Base-by-base conservation (phyloP, 2,888 invertebrate genomes). In the Agrochola macilenta region DNA sequence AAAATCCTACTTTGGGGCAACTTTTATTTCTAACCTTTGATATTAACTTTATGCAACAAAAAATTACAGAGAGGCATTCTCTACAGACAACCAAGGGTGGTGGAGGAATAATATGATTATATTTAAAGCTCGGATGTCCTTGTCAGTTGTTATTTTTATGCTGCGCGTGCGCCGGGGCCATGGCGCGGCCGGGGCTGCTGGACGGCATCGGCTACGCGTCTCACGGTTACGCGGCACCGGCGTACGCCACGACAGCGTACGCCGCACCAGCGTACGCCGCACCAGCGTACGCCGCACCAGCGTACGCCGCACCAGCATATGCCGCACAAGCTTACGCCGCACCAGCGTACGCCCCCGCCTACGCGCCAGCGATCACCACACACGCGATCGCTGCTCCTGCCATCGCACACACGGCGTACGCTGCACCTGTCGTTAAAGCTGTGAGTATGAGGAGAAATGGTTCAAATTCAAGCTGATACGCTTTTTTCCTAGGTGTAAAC, bases 111-210 rank as follows among this genome's bases (percentile, higher is more conserved):
- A 35, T 7, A 17, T 23, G 30, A 11, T 71, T 35, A 26, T 12
- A 49, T 54, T 57, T 30, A 57, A 66, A 30, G 26, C 5, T 23
- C 8, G 52, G 52, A 52, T 74, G 2, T 73, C 35, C 20, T 52
- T 86, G 9, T 12, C 76, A 96, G 96, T 89, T 96, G 89, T 93
- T 96, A 72, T 90, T 95, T 81, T 90, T 96, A 85, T 93, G 93
- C 90, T 95, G 95, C 89, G 95, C 93, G 93, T 95, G 94, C 89
- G 95, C 93, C 73, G 91, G 90, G 88, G 95, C 76, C 46, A 30
- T 80, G 79, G 88, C 88, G 58, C 69, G 69, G 79, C 86, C 86
- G 39, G 89, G 87, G 12, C 66, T 88, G 52, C 73, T 87, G 69
- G 84, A 74, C 71, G 87, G 74, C 61, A 74, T 76, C 63, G 87